Base-by-base conservation (phyloP, 1,140 invertebrate genomes). In the Drosophila chauvacae region DNA sequence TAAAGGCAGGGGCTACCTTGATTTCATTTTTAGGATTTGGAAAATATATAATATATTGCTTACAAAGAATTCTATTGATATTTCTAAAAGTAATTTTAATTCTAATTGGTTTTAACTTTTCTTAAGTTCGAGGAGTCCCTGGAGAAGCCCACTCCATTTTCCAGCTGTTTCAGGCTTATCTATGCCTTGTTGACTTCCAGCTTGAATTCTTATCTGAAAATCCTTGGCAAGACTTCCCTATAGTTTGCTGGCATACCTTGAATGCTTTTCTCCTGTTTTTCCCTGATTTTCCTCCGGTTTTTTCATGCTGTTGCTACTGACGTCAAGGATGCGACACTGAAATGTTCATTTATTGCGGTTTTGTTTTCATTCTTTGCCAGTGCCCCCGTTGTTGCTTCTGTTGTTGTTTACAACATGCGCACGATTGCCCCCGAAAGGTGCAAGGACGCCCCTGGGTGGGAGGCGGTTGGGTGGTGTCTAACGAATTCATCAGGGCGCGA, bases 281-380 rank as follows among this genome's bases (percentile, higher is more conserved):
- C 45, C 14, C 23, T 28, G 44, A 45, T 23, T 45, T 23, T 45
- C 18, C 42, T 44, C 2, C 5, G 61, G 42, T 59, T 64, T 61
- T 61, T 61, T 33, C 39, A 28, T 30, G 28, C 64, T 59, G 4
- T 50, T 11, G 66, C 53, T 11, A n/a, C 41, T 72, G 69, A 72
- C 69, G 66, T 72, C 69, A 72, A 59, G 66, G 65, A 72, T 58
- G 45, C 53, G 69, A 41, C 69, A 42, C 35, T 72, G 69, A 59
- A 72, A 72, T 59, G 69, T 41, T 72, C 53, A 71, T 53, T 71
- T 72, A 71, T 28, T 72, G 69, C 69, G 69, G 69, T 72, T 71
- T 71, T 71, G 28, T 72, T 58, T 68, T 44, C 42, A 50, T 70
- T 70, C 53, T 50, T 58, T 35, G 13, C 10, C n/a, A 23, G 16